Conservation (phyloP, 1,140 invertebrate species). For the Temnothorax nylanderi region DNA sequence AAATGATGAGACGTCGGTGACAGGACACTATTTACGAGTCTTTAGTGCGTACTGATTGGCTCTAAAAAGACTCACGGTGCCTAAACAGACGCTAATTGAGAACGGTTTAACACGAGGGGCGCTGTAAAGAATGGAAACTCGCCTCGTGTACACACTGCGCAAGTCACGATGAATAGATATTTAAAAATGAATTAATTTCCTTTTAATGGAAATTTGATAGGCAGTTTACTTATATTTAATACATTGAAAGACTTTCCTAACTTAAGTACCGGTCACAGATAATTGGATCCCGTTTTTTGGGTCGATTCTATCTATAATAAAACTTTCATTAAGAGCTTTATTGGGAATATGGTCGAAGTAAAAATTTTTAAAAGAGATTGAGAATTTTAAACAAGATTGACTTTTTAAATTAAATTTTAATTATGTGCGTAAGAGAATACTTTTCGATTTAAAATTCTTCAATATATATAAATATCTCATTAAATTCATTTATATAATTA, state of each 20-base stretch:
- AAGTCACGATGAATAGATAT: background rate
- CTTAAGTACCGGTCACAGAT: background rate
- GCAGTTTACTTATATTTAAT: background rate
- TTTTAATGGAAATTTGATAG: background rate
- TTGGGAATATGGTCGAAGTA: background rate
- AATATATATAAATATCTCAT: constrained; percentile 23
- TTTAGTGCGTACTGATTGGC: constrained; percentile 51
- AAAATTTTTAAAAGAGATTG: background rate
- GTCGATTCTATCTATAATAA: background rate
- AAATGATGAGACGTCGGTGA: constrained; percentile 29
- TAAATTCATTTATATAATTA: background rate
- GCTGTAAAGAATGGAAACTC: constrained; percentile 25
- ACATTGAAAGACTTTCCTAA: background rate
- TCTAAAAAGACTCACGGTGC: constrained; percentile 26
- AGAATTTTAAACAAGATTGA: background rate
- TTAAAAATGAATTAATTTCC: background rate
- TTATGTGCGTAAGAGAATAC: background rate
- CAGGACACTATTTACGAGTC: constrained; percentile 40
- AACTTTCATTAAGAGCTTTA: background rate
- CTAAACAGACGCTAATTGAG: constrained; percentile 43
- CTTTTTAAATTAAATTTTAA: background rate
- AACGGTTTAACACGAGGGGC: constrained; percentile 21
- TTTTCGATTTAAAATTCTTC: background rate
- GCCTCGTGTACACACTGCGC: background rate
- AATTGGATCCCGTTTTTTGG: background rate